phyloP scores from a whole-genome alignment of 2,888 invertebrate genomes.

The Hirtodrosophila trivittata region DNA sequence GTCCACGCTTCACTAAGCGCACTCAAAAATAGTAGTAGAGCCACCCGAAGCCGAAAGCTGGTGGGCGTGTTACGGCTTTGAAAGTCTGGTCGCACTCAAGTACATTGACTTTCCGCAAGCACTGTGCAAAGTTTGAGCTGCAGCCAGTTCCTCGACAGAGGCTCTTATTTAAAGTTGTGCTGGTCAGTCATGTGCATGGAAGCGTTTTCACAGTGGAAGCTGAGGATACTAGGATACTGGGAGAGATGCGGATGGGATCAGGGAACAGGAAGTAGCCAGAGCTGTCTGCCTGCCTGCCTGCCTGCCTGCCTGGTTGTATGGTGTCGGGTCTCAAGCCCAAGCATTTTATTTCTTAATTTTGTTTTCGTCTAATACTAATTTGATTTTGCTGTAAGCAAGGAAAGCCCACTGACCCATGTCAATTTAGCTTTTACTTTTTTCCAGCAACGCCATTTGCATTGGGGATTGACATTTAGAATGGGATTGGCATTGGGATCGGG shows the following conservation, averaged over 20 bases:
- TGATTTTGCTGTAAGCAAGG: conserved; percentile 68
- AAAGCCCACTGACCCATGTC: conserved; percentile 69
- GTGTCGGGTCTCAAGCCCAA: conserved; percentile 48
- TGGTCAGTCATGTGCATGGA: conserved; percentile 75
- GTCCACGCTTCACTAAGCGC: conserved; percentile 64
- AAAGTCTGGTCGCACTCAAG: conserved; percentile 37
- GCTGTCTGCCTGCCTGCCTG: too few relatives aligned
- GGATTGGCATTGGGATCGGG: conserved; percentile 12
- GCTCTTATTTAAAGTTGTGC: conserved; percentile 70
- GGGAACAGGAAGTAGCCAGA: conserved; percentile 5
- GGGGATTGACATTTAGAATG: conserved; percentile 35
- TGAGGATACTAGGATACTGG: conserved; percentile 11
- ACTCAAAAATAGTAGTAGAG: conserved; percentile 43
- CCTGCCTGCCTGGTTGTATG: too few relatives aligned
- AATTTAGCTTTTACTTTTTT: conserved; percentile 49
- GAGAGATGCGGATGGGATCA: not conserved
- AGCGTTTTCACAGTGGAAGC: conserved; percentile 49
- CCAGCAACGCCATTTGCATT: conserved; percentile 40
- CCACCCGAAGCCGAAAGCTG: conserved; percentile 31
- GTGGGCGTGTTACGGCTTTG: conserved; percentile 35
- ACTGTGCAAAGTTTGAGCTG: conserved; percentile 37
- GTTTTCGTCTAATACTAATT: conserved; percentile 71
- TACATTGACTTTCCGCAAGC: conserved; percentile 61
- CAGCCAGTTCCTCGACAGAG: conserved; percentile 35
- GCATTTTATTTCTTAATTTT: conserved; percentile 75